Evolutionary conservation across 1,140 invertebrate species (phyloP).

Genomic region (Drosophila bocqueti): DNA sequence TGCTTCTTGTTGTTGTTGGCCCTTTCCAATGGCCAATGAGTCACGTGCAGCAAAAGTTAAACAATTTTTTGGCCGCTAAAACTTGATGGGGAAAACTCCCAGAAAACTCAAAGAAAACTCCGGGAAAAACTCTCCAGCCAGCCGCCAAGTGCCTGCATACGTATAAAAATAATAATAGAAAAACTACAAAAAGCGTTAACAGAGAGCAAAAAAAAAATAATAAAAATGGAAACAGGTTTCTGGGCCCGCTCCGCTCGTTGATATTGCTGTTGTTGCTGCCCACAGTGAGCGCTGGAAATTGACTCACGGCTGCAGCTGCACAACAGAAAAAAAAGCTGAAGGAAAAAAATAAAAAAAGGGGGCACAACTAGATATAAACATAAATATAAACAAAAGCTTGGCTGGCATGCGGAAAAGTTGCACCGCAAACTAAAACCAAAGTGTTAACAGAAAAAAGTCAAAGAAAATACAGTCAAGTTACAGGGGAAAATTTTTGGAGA

Average conservation of each 20-base stretch:
- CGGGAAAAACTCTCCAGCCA: conserved; percentile 14
- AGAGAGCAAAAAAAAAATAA: conserved; percentile 29
- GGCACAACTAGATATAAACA: conserved; percentile 16
- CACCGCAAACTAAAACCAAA: conserved; percentile 10
- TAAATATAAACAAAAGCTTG: conserved; percentile 20
- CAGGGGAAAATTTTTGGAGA: neutral
- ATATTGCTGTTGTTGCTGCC: conserved; percentile 19
- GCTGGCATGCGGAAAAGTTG: conserved; percentile 1
- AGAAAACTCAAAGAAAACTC: conserved; percentile 14
- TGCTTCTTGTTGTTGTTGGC: conserved; percentile 3
- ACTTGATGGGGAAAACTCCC: conserved; percentile 6
- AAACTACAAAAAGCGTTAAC: conserved; percentile 30
- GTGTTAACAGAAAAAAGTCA: neutral
- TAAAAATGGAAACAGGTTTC: conserved; percentile 64
- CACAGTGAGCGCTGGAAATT: conserved; percentile 50
- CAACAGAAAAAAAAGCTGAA: neutral
- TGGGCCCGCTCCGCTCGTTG: conserved; percentile 48
- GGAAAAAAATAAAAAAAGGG: conserved; percentile 27
- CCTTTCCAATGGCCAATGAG: conserved; percentile 23
- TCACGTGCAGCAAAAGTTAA: conserved; percentile 42
- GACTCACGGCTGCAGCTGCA: conserved; percentile 30
- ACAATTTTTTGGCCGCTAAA: conserved; percentile 15
- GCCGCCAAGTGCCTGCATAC: conserved; percentile 42
- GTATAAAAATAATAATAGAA: conserved; percentile 18
- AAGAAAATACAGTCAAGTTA: conserved; percentile 1